Percentiles rank a stretch among this genome's conserved stretches.
phyloP scores from a whole-genome alignment of 2,888 invertebrate genomes.

The Sphinx pinastri region DNA sequence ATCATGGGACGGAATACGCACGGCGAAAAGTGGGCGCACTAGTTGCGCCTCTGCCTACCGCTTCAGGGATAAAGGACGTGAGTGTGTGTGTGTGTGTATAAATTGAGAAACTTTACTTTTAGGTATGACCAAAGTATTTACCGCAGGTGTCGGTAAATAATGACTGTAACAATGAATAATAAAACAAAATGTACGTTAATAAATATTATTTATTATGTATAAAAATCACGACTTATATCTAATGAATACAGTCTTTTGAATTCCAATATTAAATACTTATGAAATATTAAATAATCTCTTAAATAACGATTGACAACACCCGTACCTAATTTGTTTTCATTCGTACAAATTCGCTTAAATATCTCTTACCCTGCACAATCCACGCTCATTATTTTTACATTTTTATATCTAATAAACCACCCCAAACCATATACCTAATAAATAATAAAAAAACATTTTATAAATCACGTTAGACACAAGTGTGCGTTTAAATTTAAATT shows the following conservation, averaged over 20 bases:
- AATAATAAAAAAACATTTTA: neutral
- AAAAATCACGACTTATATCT: slow-evolving; percentile 26
- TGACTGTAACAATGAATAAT: neutral
- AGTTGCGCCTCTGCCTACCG: too few relatives aligned
- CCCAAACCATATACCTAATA: neutral
- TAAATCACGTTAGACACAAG: neutral
- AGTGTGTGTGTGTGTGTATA: too few relatives aligned
- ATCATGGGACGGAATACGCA: too few relatives aligned
- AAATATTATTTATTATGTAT: slow-evolving; percentile 21
- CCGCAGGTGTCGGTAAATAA: neutral
- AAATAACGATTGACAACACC: neutral
- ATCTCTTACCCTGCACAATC: slow-evolving; percentile 56
- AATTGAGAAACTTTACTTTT: too few relatives aligned
- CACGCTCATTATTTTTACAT: slow-evolving; percentile 42
- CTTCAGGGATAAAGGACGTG: too few relatives aligned
- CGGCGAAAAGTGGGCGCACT: too few relatives aligned
- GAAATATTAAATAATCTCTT: slow-evolving; percentile 26
- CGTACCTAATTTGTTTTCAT: neutral
- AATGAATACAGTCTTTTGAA: slow-evolving; percentile 28
- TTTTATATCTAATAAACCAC: neutral
- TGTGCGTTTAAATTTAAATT: slow-evolving; percentile 13
- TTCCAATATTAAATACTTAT: slow-evolving; percentile 24
- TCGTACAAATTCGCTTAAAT: slow-evolving; percentile 4
- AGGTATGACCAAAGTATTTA: too few relatives aligned
- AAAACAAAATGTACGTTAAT: neutral